A percentile compares a stretch with the other conserved stretches of the same genome.
Conservation (phyloP, 2,797 vertebrate species). For the Sylvilagus floridanus region DNA sequence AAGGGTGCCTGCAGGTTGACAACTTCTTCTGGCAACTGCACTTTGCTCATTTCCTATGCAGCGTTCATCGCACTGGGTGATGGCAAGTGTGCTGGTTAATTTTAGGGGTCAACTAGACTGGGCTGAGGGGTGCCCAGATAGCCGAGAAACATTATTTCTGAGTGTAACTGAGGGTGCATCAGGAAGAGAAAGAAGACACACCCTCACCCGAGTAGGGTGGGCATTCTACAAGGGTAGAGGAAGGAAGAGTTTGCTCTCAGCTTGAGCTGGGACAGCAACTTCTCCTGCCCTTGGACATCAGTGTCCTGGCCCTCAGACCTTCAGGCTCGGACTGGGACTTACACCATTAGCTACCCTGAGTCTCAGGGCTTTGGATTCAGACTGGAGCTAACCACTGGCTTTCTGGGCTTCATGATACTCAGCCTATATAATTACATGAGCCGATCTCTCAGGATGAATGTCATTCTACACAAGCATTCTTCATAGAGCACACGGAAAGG, state of each 20-base stretch:
- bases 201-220: too few relatives aligned
- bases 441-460: not conserved
- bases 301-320: not conserved
- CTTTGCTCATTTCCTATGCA: not conserved
- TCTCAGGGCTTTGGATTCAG: not conserved
- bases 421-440: not conserved
- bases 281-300: not conserved
- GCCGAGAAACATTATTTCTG: not conserved
- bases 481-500: too few relatives aligned
- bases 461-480: too few relatives aligned
- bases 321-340: too few relatives aligned
- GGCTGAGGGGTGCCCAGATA: not conserved
- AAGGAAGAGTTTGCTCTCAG: not conserved
- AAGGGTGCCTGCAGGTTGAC: not conserved
- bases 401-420: not conserved
- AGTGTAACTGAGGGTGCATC: not conserved
- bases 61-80: not conserved
- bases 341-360: not conserved
- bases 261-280: not conserved
- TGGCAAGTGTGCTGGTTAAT: not conserved
- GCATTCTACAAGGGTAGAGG: not conserved
- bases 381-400: too few relatives aligned
- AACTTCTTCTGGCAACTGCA: not conserved
- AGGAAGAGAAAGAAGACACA: not conserved
- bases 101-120: not conserved